Percentiles rank a stretch among this genome's conserved stretches.
Conservation (phyloP, 2,113 vertebrate species). For the Tragelaphus buxtoni region DNA sequence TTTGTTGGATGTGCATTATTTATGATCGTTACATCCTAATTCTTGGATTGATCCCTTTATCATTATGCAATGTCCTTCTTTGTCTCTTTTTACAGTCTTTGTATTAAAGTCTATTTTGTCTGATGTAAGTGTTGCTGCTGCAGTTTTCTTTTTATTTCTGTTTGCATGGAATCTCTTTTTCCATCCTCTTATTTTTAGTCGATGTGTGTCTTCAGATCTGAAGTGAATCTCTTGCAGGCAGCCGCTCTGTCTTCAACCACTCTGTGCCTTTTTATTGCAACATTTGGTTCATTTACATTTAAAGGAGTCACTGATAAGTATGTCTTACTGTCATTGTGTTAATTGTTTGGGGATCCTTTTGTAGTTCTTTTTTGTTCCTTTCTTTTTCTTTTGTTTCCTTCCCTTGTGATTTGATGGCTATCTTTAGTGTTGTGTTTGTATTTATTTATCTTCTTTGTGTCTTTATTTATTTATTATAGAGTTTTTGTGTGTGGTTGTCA, state of each 20-base stretch:
- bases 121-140: background rate
- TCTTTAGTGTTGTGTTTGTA: background rate
- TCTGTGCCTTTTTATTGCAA: background rate
- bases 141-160: background rate
- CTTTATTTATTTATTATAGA: background rate
- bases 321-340: background rate
- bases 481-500: background rate
- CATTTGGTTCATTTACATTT: background rate
- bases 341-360: background rate
- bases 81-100: background rate
- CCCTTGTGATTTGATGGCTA: background rate
- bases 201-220: background rate
- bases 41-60: background rate
- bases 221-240: background rate
- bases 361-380: background rate
- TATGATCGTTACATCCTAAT: background rate
- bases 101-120: background rate
- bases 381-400: background rate
- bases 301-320: background rate
- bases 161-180: background rate
- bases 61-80: background rate
- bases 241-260: background rate
- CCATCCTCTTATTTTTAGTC: background rate
- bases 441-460: background rate
- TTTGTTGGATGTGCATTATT: background rate